Evolutionary conservation across 2,797 vertebrate genomes (phyloP), one percentile per base, ranked within the genome.

Genomic region (Eulemur coronatus): DNA sequence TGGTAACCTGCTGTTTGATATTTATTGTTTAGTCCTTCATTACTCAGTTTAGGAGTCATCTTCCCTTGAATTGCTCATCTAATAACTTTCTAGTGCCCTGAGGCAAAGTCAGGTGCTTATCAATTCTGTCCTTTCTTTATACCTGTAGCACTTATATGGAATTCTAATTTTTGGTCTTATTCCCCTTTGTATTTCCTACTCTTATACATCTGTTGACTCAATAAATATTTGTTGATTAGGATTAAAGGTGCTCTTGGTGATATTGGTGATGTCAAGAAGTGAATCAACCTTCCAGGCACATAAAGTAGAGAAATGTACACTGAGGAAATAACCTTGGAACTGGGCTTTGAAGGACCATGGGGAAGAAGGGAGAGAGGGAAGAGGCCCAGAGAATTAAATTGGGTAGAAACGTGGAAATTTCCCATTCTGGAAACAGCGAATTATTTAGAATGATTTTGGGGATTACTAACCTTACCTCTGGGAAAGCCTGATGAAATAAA

Each of bases 21-120:
- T 70, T 67, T 94, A 18, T 84, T 95, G 76, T 81, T 93, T 20
- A 87, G 33, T 73, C 59, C 26, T 94, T 91, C 46, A 57, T 91
- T 84, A 73, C 41, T 85, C 82, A 94, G 17, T 95, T 59, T 84
- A 95, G 86, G 59, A 93, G 73, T 96, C 86, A 75, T 94, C 94
- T 94, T 79, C 84, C 89, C 57, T 73, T 73, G 20, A 41, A 82
- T 73, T 89, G 43, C 63, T 95, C 72, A 79, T 55, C 76, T 91
- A 46, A 89, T 84, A 80, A 57, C 33, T 72, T 78, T 93, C n/a
- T 80, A 18, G 48, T 85, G 93, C 26, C 79, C 30, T 65, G 46
- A 52, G 46, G 59, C 50, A 82, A 70, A 91, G 63, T 69, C 57
- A 81, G 52, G 7, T 65, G 17, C 30, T 75, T 30, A 4, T 69